phyloP scores from a whole-genome alignment of 2,888 invertebrate species.

The Dendrolimus pini region DNA sequence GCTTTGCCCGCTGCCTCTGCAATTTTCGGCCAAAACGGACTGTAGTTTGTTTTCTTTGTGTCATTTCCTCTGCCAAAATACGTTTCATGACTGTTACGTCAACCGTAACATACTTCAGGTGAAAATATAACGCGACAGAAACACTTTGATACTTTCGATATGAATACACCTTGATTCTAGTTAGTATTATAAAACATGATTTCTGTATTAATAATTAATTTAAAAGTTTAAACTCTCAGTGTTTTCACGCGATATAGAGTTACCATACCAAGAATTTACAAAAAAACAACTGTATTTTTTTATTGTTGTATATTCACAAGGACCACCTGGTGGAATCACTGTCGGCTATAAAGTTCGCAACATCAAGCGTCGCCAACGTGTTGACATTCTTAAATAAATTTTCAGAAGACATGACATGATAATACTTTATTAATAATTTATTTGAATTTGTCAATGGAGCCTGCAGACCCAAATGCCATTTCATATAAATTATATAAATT shows the following conservation, averaged over 20 bases:
- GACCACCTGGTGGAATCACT: no score
- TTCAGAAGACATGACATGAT: no score
- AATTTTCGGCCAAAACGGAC: slow-evolving; percentile 65
- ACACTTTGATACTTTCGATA: slow-evolving; percentile 42
- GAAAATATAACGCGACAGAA: slow-evolving; percentile 41
- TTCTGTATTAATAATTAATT: no score
- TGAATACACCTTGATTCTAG: not conserved
- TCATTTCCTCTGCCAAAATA: slow-evolving; percentile 76
- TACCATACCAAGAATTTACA: slow-evolving; percentile 11
- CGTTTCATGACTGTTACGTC: slow-evolving; percentile 72
- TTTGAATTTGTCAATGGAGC: no score
- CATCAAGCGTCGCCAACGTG: no score
- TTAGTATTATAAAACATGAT: no score
- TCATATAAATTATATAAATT: slow-evolving; percentile 34
- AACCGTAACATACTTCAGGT: slow-evolving; percentile 70
- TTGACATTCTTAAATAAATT: no score
- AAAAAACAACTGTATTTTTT: not conserved
- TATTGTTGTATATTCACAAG: no score
- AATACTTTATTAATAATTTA: no score
- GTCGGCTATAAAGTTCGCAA: no score
- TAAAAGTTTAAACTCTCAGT: not conserved
- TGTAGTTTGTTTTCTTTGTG: slow-evolving; percentile 75
- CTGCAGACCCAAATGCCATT: not conserved
- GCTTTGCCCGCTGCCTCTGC: slow-evolving; percentile 22
- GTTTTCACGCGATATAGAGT: not conserved